phyloP scores from a whole-genome alignment of 2,888 invertebrate genomes.

The Harpagoxenus sublaevis region DNA sequence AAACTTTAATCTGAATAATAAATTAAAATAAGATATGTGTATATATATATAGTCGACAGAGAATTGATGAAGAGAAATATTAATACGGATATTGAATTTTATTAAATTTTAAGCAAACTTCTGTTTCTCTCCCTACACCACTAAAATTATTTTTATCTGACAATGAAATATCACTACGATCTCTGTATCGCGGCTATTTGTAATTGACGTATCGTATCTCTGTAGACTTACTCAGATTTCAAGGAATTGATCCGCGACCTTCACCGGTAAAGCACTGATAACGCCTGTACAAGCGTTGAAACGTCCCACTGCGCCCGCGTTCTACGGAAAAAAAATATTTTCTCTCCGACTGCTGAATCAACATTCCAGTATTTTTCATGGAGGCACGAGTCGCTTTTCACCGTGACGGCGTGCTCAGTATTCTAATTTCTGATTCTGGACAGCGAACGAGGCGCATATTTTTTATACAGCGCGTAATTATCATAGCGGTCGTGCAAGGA shows the following conservation, averaged over 20 bases:
- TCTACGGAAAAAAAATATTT: constrained; percentile 55
- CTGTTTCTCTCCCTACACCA: not conserved
- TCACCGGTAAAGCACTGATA: constrained; percentile 49
- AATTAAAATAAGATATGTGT: constrained; percentile 8
- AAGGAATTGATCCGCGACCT: constrained; percentile 54
- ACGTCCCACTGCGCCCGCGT: constrained; percentile 50
- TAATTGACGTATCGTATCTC: constrained; percentile 32
- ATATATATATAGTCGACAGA: not conserved
- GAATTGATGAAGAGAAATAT: constrained; percentile 26
- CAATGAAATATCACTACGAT: constrained; percentile 13
- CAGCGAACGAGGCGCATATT: constrained; percentile 54
- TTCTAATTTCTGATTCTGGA: constrained; percentile 55
- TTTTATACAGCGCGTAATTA: constrained; percentile 54
- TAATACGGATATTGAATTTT: constrained; percentile 27
- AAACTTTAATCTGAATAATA: constrained; percentile 32
- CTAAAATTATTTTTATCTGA: constrained; percentile 16
- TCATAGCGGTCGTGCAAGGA: constrained; percentile 49
- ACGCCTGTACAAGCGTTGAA: constrained; percentile 49
- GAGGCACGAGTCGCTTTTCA: constrained; percentile 56
- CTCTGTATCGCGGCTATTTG: constrained; percentile 24
- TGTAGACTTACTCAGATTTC: constrained; percentile 36
- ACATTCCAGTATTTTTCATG: constrained; percentile 56
- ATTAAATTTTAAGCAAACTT: not conserved
- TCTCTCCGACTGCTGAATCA: constrained; percentile 55
- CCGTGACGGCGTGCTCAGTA: constrained; percentile 51